A percentile compares a stretch with the other conserved stretches of the same genome.
Conservation (phyloP, 1,140 invertebrate species). For the Bathynomus jamesi region DNA sequence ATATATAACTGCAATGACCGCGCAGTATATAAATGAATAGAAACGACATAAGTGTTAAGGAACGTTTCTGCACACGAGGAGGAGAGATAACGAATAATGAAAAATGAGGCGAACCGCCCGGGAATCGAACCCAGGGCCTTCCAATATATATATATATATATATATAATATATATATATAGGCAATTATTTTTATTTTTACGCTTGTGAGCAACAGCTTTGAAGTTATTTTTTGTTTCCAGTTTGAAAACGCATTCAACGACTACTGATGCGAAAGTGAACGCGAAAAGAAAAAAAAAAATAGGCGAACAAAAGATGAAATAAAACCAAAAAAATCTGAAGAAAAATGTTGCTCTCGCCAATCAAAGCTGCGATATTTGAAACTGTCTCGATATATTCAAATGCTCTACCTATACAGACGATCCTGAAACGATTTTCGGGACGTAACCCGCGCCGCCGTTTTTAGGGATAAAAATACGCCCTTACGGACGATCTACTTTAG, state of each 20-base stretch:
- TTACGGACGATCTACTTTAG: neutral
- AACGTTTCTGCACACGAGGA: neutral
- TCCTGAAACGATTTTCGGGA: neutral
- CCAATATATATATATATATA: neutral
- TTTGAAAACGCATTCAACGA: neutral
- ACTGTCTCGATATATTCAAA: neutral
- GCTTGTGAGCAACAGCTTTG: too few species aligned
- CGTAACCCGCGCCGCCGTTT: neutral
- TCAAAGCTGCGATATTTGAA: neutral
- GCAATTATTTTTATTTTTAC: too few species aligned
- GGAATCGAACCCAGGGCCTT: neutral
- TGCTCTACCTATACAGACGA: neutral
- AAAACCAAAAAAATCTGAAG: neutral
- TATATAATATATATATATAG: neutral
- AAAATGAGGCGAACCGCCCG: neutral
- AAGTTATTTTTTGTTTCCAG: too few species aligned
- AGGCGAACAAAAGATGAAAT: neutral
- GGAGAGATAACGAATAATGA: neutral
- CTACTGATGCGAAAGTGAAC: neutral
- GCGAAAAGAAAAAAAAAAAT: neutral
- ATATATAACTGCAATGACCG: too few species aligned
- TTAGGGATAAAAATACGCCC: neutral
- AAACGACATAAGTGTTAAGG: neutral
- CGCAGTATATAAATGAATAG: neutral
- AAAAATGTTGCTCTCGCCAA: neutral